phyloP scores from a whole-genome alignment of 2,888 invertebrate species.

The Punctoribates punctum region DNA sequence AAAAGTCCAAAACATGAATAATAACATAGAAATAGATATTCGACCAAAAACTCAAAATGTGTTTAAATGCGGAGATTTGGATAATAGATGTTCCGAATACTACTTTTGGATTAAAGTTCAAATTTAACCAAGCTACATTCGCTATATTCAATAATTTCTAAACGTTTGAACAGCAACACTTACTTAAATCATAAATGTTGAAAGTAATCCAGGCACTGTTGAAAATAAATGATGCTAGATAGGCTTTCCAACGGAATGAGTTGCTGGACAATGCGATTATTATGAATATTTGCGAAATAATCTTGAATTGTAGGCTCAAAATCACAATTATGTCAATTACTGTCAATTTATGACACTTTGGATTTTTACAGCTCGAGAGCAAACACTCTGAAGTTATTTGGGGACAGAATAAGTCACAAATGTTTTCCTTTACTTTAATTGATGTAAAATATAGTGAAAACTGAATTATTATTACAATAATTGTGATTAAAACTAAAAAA shows the following conservation, averaged over 20 bases:
- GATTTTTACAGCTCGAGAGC: constrained; percentile 17
- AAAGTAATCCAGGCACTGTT: constrained; percentile 2
- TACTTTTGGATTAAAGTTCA: neutral
- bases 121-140: neutral
- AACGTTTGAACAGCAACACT: neutral
- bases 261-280: neutral
- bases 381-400: neutral
- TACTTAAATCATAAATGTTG: constrained; percentile 21
- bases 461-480: neutral
- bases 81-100: neutral
- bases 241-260: neutral
- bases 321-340: constrained; percentile 2
- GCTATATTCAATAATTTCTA: neutral
- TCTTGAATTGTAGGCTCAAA: neutral
- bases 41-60: constrained; percentile 1
- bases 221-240: neutral
- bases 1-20: constrained; percentile 23
- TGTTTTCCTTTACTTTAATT: neutral
- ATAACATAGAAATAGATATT: constrained; percentile 9
- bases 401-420: neutral
- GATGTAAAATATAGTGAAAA: constrained; percentile 16
- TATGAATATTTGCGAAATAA: neutral
- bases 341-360: neutral
- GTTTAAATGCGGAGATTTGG: neutral
- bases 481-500: neutral